Percentiles rank a stretch among this genome's conserved stretches.
Evolutionary conservation across 2,113 vertebrate species (phyloP).

Genomic region (Forbesichthys papilliferus): DNA sequence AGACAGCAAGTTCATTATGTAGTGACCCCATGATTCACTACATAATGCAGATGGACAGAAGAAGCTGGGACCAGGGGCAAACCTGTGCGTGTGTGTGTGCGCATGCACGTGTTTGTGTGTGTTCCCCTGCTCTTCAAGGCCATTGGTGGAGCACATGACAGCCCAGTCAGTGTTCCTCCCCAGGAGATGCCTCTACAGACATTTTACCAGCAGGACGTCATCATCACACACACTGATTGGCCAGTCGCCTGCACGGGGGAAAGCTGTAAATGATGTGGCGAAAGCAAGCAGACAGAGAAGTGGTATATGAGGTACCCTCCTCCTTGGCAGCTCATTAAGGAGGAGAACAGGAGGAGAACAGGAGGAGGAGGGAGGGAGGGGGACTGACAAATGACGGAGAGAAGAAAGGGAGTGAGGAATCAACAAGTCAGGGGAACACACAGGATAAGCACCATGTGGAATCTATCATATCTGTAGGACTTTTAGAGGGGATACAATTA

Average conservation of each 20-base stretch:
- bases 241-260: slow-evolving; percentile 18
- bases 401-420: neutral
- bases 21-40: too few species aligned
- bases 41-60: too few species aligned
- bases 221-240: slow-evolving; percentile 49
- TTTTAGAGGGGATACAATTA: too few species aligned
- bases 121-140: slow-evolving; percentile 53
- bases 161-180: slow-evolving; percentile 50
- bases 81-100: neutral
- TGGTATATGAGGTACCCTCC: slow-evolving; percentile 17
- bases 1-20: too few species aligned
- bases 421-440: neutral
- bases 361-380: slow-evolving; percentile 4
- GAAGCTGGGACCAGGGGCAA: too few species aligned
- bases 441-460: neutral
- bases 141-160: slow-evolving; percentile 64
- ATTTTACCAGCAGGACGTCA: slow-evolving; percentile 57
- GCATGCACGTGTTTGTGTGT: slow-evolving; percentile 18
- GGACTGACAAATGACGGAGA: neutral
- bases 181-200: slow-evolving; percentile 57
- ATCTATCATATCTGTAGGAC: neutral
- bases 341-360: slow-evolving; percentile 12
- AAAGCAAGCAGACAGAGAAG: slow-evolving; percentile 18
- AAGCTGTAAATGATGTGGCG: slow-evolving; percentile 26
- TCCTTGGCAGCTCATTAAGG: slow-evolving; percentile 46